Evolutionary conservation across 2,888 invertebrate species (phyloP).

Genomic region (Tetragonisca angustula): DNA sequence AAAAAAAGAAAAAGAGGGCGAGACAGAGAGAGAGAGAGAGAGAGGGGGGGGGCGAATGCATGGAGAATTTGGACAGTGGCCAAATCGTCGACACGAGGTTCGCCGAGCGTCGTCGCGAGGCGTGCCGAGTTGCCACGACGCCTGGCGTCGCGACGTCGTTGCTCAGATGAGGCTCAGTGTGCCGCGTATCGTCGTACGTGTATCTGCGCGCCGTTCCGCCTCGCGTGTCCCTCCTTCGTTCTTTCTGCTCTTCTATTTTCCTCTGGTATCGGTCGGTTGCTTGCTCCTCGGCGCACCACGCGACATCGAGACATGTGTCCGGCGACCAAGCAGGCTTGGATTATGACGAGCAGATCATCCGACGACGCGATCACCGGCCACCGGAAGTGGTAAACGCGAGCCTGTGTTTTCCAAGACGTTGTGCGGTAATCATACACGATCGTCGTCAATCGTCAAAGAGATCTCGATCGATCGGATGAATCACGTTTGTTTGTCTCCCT

Average conservation of each 20-base stretch:
- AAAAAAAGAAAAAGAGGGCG: too few species aligned
- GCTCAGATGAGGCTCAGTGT: conserved; percentile 58
- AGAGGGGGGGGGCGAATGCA: neutral
- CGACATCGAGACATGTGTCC: conserved; percentile 62
- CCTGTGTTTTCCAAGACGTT: neutral
- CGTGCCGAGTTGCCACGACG: conserved; percentile 67
- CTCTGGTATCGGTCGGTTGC: neutral
- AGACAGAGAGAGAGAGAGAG: neutral
- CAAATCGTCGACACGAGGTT: conserved; percentile 48
- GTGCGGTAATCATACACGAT: conserved; percentile 1
- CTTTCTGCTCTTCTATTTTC: neutral
- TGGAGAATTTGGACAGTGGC: conserved; percentile 53
- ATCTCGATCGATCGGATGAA: neutral
- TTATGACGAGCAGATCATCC: conserved; percentile 49
- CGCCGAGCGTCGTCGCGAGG: conserved; percentile 51
- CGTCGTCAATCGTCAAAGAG: neutral
- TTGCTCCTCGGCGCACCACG: conserved; percentile 2
- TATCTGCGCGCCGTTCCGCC: conserved; percentile 21
- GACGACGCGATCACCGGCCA: conserved; percentile 28
- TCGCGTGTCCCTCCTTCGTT: neutral
- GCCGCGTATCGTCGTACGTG: conserved; percentile 67
- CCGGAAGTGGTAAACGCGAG: conserved; percentile 56
- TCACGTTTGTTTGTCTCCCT: neutral
- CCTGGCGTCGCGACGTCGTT: conserved; percentile 71
- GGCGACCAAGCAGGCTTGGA: conserved; percentile 13